Base-by-base conservation (phyloP, 1,140 invertebrate genomes). In the Zaprionus gabonicus region DNA sequence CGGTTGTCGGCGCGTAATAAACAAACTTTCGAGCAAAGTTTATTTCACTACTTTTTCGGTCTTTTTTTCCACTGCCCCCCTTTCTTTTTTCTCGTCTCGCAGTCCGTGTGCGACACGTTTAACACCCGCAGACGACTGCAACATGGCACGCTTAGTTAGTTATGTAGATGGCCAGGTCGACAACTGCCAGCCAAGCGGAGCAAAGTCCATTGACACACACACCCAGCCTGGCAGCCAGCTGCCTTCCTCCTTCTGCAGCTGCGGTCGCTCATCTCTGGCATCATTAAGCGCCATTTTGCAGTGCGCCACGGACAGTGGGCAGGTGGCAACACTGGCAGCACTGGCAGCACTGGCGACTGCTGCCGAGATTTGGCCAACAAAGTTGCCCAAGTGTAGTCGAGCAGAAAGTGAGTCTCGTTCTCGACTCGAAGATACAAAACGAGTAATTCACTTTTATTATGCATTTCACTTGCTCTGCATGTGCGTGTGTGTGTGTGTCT, bases 141-240 rank as follows among this genome's bases (percentile, higher is more conserved):
- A 87, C 88, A 88, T 76, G 90, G 82, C 82, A 91, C 82, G 90
- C 90, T 91, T 81, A 90, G 90, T 91, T 91, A 91, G 90, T 84
- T 88, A 91, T 91, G 90, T 81, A 91, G 90, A 91, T 91, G 81
- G 63, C 71, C 64, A 76, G 73, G 68, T 71, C 68, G 69, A 58
- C 72, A 75, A 70, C 72, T 75, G 41, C 38, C 76, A 71, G 28
- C 59, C 67, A 73, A 60, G 36, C 73, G 67, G 66, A 76, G 63
- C 72, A 63, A 51, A 71, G 67, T 79, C 63, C 77, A 79, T 67
- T 71, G 68, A 68, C 77, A 71, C 67, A 64, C 58, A 62, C 17
- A 51, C 10, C 13, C 25, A 17, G 59, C 20, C 36, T n/a, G n/a
- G n/a, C n/a, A 9, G 20, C 55, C 38, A 12, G n/a, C 27, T 12